Base-by-base conservation (phyloP, 2,797 vertebrate genomes). In the Protosalanx chinensis region DNA sequence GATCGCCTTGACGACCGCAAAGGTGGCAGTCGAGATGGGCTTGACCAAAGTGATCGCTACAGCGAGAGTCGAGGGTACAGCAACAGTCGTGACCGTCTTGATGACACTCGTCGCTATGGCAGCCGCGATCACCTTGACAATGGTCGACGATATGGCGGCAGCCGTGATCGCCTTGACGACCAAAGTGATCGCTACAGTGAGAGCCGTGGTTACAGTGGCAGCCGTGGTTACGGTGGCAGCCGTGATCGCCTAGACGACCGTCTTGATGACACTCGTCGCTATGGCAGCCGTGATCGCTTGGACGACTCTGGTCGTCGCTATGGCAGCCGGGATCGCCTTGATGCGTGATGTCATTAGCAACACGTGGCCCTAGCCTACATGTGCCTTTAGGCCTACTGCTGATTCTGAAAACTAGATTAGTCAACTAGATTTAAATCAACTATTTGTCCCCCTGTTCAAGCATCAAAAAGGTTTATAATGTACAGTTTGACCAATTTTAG, bases 261-360 rank as follows among this genome's bases (percentile, higher is more conserved):
- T 0, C 71, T 62, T n/a, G 49, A 71, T 15, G 60, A 70, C 6
- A 67, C 76, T 15, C 65, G 29, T 0, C 29, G 60, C 5, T 8
- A 69, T 32, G 83, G 81, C 10, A 64, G 59, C n/a, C 60, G 58
- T 1, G 75, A 65, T 4, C 41, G 58, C 6, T 8, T 62, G 5
- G 29, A 59, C 29, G 46, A 78, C 23, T 27, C 23, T 1, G 6
- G 23, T 62, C 18, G 16, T 23, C 37, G 41, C 6, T 59, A 71
- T 27, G 29, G 60, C 16, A 67, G 68, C 37, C 23, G 23, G 1
- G 23, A 76, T n/a, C 49, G 23, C 0, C 68, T 51, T 0, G 57
- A 75, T 4, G 16, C 35, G 77, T 0, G 87, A 87, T 33, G 76
- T 73, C 0, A 78, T 81, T 2, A 79, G 82, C 0, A 80, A 88